Evolutionary conservation across 2,113 vertebrate species (phyloP).

Genomic region (Equus quagga): DNA sequence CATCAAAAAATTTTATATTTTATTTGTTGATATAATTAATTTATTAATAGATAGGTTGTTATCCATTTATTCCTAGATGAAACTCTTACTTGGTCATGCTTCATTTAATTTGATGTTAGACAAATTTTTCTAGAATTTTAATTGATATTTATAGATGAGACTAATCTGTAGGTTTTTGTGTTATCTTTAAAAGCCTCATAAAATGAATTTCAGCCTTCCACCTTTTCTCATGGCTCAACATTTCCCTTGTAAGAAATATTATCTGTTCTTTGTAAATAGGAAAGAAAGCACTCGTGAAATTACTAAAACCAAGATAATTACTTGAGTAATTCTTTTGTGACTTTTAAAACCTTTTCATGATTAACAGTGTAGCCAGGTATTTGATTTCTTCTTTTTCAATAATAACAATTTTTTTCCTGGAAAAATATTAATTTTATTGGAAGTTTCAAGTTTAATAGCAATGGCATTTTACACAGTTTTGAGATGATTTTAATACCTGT

Average conservation of each 20-base stretch:
- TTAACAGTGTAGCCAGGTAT: neutral
- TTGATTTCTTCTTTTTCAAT: slow-evolving; percentile 36
- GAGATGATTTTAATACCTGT: neutral
- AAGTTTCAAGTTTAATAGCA: slow-evolving; percentile 3
- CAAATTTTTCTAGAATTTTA: neutral
- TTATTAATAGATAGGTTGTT: neutral
- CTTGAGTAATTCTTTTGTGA: neutral
- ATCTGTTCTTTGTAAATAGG: neutral
- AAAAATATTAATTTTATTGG: neutral
- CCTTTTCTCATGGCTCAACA: neutral
- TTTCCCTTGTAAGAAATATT: neutral
- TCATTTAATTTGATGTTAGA: slow-evolving; percentile 27
- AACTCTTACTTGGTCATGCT: neutral
- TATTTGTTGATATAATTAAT: neutral
- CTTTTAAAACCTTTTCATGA: neutral
- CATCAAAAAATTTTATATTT: neutral
- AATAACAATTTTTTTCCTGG: neutral
- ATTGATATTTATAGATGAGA: neutral
- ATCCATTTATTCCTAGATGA: neutral
- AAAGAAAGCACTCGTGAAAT: neutral
- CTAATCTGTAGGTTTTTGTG: neutral
- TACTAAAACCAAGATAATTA: neutral
- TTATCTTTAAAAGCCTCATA: neutral
- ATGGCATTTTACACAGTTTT: neutral
- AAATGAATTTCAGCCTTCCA: neutral